Percentiles rank a stretch among this genome's conserved stretches.
These are phyloP conservation scores for Drosophila cognata DNA, from an alignment of 2,888 invertebrate genomes.

Conservation along the genomic window DNA sequence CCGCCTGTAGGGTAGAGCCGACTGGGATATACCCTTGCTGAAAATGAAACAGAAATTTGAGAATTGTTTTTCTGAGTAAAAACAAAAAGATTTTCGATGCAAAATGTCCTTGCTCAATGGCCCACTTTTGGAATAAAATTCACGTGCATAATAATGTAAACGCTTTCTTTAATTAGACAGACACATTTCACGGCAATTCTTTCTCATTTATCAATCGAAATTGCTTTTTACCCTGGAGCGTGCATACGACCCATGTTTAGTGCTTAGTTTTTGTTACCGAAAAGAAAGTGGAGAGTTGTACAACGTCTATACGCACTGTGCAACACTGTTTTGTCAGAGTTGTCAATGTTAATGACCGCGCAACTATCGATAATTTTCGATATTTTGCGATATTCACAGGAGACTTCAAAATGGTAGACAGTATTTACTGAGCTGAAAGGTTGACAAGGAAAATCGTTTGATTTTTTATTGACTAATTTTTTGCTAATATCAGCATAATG, in stretches of 20 bases:
- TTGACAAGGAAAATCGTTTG: background rate
- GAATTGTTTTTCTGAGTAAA: background rate
- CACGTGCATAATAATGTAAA: background rate
- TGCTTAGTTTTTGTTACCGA: conserved; percentile 82
- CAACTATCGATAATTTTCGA: background rate
- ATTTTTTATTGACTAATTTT: background rate
- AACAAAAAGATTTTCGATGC: conserved; percentile 32
- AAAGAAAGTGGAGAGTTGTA: conserved; percentile 82
- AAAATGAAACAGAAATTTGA: conserved; percentile 73
- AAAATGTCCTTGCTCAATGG: conserved; percentile 56
- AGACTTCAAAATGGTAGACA: background rate
- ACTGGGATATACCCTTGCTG: conserved; percentile 99
- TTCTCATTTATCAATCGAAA: conserved; percentile 43
- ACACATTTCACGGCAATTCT: conserved; percentile 43
- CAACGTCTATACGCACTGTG: conserved; percentile 29
- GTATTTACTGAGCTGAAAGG: background rate
- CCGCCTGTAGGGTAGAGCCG: conserved; percentile 98
- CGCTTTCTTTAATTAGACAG: conserved; percentile 1
- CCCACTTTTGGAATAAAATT: conserved; percentile 2
- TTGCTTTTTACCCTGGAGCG: conserved; percentile 94
- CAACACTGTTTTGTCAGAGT: conserved; percentile 8
- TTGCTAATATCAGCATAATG: background rate
- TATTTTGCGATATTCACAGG: too few species aligned
- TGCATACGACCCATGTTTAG: conserved; percentile 99
- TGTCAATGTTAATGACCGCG: conserved; percentile 2